Base-by-base conservation (phyloP, 1,140 invertebrate species). In the Chymomyza costata region DNA sequence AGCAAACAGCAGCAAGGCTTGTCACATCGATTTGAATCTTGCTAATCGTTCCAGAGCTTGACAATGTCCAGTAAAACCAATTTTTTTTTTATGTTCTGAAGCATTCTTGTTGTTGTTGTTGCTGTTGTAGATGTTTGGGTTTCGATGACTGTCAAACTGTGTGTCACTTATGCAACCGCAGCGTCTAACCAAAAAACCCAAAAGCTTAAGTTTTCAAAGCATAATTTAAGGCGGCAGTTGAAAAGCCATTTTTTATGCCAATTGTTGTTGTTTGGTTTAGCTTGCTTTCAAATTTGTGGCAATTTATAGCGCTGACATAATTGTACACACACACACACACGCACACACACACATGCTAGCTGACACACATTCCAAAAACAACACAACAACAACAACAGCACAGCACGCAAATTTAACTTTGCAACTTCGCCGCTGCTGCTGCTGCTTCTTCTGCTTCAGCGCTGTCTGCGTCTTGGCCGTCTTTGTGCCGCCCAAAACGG, bases 91-190 rank as follows among this genome's bases (percentile, higher is more conserved):
- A n/a, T n/a, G n/a, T n/a, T n/a, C n/a, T n/a, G n/a, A n/a, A n/a
- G n/a, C n/a, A n/a, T n/a, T n/a, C n/a, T n/a, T n/a, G n/a, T n/a
- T n/a, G n/a, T n/a, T n/a, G n/a, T n/a, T n/a, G n/a, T n/a, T n/a
- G n/a, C n/a, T n/a, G n/a, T n/a, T n/a, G n/a, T n/a, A n/a, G n/a
- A n/a, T n/a, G n/a, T n/a, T n/a, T n/a, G n/a, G n/a, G n/a, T n/a
- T n/a, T n/a, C n/a, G n/a, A n/a, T 56, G 32, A n/a, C 59, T 78
- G 32, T 53, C 57, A 66, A 76, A 76, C 70, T 76, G 71, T 65
- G 45, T 78, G 62, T 70, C 70, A 76, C 70, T 76, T 76, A 76
- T 76, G 70, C 70, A 76, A 76, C 70, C 62, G 54, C 70, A 66
- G 53, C 37, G n/a, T n/a, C n/a, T n/a, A n/a, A n/a, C n/a, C n/a